Evolutionary conservation across 2,797 vertebrate genomes (phyloP), one percentile per base, ranked within the genome.

Genomic region (Sebastes steindachneri): DNA sequence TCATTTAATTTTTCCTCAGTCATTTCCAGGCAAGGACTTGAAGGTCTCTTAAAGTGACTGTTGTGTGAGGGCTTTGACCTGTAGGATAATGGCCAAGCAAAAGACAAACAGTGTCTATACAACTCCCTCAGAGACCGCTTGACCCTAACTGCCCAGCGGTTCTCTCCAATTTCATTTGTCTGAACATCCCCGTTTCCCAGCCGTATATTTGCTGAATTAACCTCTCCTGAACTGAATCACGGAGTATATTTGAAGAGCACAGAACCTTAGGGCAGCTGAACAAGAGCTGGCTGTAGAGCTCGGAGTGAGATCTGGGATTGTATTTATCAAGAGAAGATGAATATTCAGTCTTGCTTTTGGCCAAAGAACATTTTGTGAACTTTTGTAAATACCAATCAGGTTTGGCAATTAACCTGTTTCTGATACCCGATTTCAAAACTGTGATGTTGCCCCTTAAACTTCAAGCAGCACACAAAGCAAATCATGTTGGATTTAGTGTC

Each of bases 161-260:
- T 48, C 48, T 33, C 28, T 57, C 5, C 33, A 35, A 11, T 60
- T 55, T 78, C 64, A 74, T 33, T 73, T 80, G 41, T 79, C 65
- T 14, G 55, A 79, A 64, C 77, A 25, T 48, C 59, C 9, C 60
- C 1, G 1, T 83, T 41, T 69, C 73, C 78, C 59, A 17, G 57
- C 37, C 14, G 60, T 53, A 6, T 64, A 58, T 75, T 73, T 54
- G 48, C 73, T 71, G 64, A 85, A 75, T 77, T 69, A 86, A 86
- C 77, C 76, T 85, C 60, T 78, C 12, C 48, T 70, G 79, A 85
- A 59, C 80, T 68, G 75, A 75, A 71, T 73, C 68, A 41, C 26
- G 68, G 60, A 78, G 76, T 23, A 5, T 51, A 59, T 83, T 80
- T 78, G 31, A 29, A 2, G 21, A 83, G 79, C 48, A 6, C 25